Percentiles rank a stretch among this genome's conserved stretches.
Evolutionary conservation across 2,113 vertebrate species (phyloP).

Genomic region (Amblyornis subalaris): DNA sequence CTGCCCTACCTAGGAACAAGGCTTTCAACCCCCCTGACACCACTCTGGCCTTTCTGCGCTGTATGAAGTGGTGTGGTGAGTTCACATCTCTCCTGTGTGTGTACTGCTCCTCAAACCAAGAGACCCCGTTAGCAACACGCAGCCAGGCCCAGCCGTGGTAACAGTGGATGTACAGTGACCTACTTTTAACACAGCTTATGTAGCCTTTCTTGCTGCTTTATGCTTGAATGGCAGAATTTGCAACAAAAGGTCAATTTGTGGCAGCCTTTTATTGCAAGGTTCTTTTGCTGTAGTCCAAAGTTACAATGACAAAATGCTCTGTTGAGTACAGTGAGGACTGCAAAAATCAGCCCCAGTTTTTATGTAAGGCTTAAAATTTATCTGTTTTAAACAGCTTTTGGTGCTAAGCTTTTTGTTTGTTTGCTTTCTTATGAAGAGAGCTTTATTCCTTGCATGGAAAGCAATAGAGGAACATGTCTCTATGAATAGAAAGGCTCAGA

Average conservation of each 20-base stretch:
- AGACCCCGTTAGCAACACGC: not conserved
- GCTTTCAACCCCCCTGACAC: not conserved
- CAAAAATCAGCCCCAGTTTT: slow-evolving; percentile 10
- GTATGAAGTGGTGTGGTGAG: not conserved
- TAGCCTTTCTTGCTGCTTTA: slow-evolving; percentile 41
- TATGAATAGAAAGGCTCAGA: not conserved
- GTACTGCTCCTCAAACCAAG: not conserved
- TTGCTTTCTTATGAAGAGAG: not conserved
- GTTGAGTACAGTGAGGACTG: not conserved
- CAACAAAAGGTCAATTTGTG: slow-evolving; percentile 59
- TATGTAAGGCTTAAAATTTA: not conserved
- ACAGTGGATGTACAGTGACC: slow-evolving; percentile 48
- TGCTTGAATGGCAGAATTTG: slow-evolving; percentile 56
- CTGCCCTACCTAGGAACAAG: not conserved
- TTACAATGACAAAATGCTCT: slow-evolving; percentile 14
- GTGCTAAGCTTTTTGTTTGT: not conserved
- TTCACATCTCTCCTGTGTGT: not conserved
- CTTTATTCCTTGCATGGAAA: not conserved
- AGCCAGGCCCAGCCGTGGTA: not conserved
- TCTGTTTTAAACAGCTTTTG: slow-evolving; percentile 26
- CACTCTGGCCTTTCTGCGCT: not conserved
- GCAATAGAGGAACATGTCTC: not conserved
- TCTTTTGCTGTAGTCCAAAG: not conserved
- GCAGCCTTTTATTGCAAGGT: slow-evolving; percentile 33
- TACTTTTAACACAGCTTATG: slow-evolving; percentile 41